Evolutionary conservation across 2,888 invertebrate species (phyloP).

Genomic region (Euproctis similis): DNA sequence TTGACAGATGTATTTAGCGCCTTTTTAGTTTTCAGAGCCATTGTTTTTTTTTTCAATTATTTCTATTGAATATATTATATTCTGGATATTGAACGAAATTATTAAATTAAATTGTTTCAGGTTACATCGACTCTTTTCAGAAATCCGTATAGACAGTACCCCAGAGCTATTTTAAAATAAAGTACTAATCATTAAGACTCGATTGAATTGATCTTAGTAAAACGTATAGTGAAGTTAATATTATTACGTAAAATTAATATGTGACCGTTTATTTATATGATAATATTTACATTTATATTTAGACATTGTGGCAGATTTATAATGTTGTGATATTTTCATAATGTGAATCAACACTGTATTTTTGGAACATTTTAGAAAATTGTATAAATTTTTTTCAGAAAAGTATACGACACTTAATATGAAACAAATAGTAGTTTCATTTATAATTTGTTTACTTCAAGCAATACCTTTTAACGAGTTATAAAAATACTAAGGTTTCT

Average conservation of each 20-base stretch:
- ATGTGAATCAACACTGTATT: conserved; percentile 65
- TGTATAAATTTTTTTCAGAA: conserved; percentile 67
- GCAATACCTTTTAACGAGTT: too few species aligned
- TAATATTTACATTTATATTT: conserved; percentile 62
- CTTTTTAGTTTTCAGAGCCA: too few species aligned
- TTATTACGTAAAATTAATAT: conserved; percentile 57
- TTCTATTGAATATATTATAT: too few species aligned
- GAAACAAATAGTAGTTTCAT: conserved; percentile 17
- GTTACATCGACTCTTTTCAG: conserved; percentile 25
- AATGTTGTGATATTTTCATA: conserved; percentile 67
- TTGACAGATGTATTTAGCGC: too few species aligned
- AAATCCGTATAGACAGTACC: conserved; percentile 26
- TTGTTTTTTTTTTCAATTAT: too few species aligned
- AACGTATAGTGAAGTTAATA: conserved; percentile 54
- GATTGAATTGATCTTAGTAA: conserved; percentile 41
- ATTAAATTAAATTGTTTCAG: too few species aligned
- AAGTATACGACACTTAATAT: conserved; percentile 59
- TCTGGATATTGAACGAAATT: too few species aligned
- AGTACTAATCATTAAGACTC: conserved; percentile 42
- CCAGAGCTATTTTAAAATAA: conserved; percentile 25
- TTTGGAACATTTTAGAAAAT: conserved; percentile 63
- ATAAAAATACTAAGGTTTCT: too few species aligned
- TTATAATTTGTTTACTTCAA: too few species aligned
- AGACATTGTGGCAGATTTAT: conserved; percentile 67
- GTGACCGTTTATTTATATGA: conserved; percentile 61